These are phyloP conservation scores for Tragelaphus scriptus DNA, from an alignment of 2,113 vertebrate genomes.

Conservation along the genomic window DNA sequence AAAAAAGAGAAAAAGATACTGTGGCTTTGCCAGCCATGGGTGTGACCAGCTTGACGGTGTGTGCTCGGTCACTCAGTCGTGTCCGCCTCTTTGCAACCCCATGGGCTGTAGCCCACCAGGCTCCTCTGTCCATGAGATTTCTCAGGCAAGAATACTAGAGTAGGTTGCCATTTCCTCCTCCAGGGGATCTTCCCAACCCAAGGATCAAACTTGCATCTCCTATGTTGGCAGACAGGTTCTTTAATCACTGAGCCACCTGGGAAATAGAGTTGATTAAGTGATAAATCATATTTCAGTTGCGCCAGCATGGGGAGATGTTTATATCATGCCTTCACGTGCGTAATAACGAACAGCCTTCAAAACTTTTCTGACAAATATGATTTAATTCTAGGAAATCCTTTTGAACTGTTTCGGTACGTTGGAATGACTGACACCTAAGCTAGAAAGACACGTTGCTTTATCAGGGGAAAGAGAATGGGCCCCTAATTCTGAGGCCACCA, in stretches of 20 bases:
- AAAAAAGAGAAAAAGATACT: too few species aligned
- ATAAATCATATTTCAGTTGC: accelerated
- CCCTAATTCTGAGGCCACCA: neutral
- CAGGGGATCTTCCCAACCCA: neutral
- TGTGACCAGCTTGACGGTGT: accelerated
- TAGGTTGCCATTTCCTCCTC: neutral
- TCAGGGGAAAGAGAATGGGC: neutral
- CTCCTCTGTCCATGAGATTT: neutral
- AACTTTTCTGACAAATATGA: neutral
- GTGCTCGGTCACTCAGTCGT: accelerated
- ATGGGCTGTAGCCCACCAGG: neutral
- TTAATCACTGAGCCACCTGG: neutral
- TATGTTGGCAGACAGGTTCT: neutral
- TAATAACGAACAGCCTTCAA: neutral
- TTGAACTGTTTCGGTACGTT: neutral
- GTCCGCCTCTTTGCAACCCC: neutral
- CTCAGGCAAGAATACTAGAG: neutral
- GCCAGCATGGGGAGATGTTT: neutral
- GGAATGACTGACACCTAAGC: neutral
- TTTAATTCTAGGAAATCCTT: neutral
- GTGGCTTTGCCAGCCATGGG: accelerated
- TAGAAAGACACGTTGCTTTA: neutral
- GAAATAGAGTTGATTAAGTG: neutral
- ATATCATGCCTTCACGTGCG: accelerated
- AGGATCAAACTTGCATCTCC: neutral